Evolutionary conservation across 2,888 invertebrate genomes (phyloP).

Genomic region (Helleia helle): DNA sequence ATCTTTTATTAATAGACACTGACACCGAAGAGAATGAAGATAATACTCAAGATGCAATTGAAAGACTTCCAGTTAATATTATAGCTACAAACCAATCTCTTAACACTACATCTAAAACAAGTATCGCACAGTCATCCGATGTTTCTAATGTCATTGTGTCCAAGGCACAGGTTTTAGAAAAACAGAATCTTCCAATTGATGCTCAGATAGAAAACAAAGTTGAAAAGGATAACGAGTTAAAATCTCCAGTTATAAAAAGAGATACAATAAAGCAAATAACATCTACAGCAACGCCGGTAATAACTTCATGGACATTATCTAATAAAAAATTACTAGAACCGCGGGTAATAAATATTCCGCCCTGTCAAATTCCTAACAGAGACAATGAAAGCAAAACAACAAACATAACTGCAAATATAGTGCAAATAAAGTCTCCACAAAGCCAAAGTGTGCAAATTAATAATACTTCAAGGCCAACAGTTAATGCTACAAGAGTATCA

Average conservation of each 20-base stretch:
- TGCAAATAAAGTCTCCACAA: conserved; percentile 53
- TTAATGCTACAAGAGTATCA: conserved; percentile 43
- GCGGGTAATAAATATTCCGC: conserved; percentile 46
- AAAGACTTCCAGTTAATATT: conserved; percentile 52
- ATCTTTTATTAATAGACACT: conserved; percentile 88
- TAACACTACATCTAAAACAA: conserved; percentile 34
- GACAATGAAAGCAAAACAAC: conserved; percentile 50
- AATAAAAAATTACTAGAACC: conserved; percentile 62
- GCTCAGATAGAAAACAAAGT: conserved; percentile 40
- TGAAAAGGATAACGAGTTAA: conserved; percentile 38
- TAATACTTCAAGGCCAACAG: conserved; percentile 42
- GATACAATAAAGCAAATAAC: conserved; percentile 47
- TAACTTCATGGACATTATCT: conserved; percentile 71
- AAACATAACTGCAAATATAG: conserved; percentile 54
- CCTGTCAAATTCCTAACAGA: conserved; percentile 33
- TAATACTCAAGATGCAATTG: conserved; percentile 52
- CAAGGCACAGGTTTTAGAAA: conserved; percentile 46
- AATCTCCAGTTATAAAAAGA: conserved; percentile 45
- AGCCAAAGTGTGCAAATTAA: conserved; percentile 38
- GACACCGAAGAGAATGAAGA: conserved; percentile 86
- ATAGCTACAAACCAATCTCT: conserved; percentile 43
- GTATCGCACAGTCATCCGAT: conserved; percentile 50
- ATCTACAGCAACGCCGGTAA: conserved; percentile 65
- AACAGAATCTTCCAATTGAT: conserved; percentile 34
- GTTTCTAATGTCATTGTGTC: conserved; percentile 52